Evolutionary conservation across 2,888 invertebrate genomes (phyloP), one percentile per base, ranked within the genome.

Genomic region (Gnatocerus cornutus): DNA sequence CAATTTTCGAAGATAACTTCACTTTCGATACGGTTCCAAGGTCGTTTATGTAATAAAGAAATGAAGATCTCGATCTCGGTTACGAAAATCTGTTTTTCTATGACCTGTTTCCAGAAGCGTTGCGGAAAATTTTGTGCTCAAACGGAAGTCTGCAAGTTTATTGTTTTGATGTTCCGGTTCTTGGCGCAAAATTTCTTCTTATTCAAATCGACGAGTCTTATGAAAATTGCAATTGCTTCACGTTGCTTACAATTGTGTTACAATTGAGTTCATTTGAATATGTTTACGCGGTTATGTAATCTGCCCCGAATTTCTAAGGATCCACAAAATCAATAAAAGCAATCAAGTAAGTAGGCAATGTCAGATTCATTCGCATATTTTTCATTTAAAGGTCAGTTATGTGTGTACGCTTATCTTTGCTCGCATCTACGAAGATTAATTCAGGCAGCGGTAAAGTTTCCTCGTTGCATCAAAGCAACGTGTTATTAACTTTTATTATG

Each of bases 161-260:
- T 59, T 59, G 59, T 59, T 45, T 45, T n/a, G 50, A n/a, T 50
- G 61, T 61, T 61, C 61, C 61, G 61, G 37, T 61, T 48, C 13
- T 61, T 59, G 59, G 8, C 39, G 43, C 59, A 14, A 59, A 13
- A 56, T 43, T 55, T 55, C 41, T 43, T 33, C 50, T 43, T 56
- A 53, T 56, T 27, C 39, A 56, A 56, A 39, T 56, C 16, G 50
- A 29, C 10, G 8, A 3, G 29, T 50, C 21, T 39, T 41, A 41
- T 21, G 56, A 56, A 56, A 41, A 56, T 41, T 41, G 30, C 9
- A 59, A 29, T 50, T 21, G 7, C 52, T 48, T 48, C n/a, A 21
- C 9, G 48, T 14, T 48, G n/a, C 16, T 43, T 43, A 12, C 43
- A 7, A 43, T 13, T 37, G 37, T 37, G 37, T 37, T 41, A 41